These are phyloP conservation scores for Lethocerus indicus DNA, from an alignment of 1,140 invertebrate species.

Conservation along the genomic window DNA sequence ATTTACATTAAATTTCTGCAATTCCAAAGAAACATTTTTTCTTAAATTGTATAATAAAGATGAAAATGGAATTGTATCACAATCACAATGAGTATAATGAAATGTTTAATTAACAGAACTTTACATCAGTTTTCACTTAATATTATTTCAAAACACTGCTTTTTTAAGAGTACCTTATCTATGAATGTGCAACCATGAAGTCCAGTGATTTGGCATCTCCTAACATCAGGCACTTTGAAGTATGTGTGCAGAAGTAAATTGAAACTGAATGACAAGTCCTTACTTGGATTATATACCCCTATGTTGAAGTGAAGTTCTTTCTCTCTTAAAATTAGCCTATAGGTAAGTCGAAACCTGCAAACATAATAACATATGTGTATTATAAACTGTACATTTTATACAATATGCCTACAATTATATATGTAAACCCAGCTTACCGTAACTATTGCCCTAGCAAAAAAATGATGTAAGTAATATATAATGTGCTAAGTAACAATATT, in stretches of 20 bases:
- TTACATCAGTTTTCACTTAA: too few relatives aligned
- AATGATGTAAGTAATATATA: not conserved
- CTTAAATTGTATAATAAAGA: too few relatives aligned
- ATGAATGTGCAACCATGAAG: constrained; percentile 81
- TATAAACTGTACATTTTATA: not conserved
- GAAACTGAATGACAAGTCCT: constrained; percentile 79
- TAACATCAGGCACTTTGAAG: constrained; percentile 86
- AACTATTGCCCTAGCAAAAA: not conserved
- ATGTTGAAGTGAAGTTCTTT: constrained; percentile 86
- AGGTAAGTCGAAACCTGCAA: constrained; percentile 60
- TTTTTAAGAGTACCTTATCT: constrained; percentile 76
- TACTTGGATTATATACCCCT: constrained; percentile 78
- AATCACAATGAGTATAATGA: too few relatives aligned
- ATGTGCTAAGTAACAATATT: not conserved
- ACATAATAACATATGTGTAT: constrained; percentile 5
- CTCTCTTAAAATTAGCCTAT: constrained; percentile 71
- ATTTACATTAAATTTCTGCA: too few relatives aligned
- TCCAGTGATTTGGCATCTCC: constrained; percentile 75
- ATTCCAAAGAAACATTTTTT: too few relatives aligned
- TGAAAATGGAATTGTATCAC: too few relatives aligned
- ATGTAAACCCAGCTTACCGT: too few relatives aligned
- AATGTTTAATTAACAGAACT: too few relatives aligned
- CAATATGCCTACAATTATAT: not conserved
- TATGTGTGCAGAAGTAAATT: constrained; percentile 88
- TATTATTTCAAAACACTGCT: too few relatives aligned